Evolutionary conservation across 2,888 invertebrate species (phyloP), one percentile per base, ranked within the genome.

Genomic region (Coleophora flavipennella): DNA sequence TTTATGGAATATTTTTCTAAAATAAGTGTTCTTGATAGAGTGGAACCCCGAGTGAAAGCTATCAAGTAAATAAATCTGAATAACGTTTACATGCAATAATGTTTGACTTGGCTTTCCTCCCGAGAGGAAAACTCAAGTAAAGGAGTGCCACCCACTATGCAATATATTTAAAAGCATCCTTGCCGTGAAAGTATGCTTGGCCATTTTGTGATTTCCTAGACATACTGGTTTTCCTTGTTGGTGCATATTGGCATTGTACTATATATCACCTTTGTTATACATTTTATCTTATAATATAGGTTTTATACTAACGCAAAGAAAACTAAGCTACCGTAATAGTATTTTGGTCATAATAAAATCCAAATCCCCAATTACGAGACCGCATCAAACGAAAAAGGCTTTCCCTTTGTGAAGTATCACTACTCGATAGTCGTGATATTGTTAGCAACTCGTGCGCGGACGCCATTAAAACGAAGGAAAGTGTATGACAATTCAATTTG

Each of bases 401-500:
- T 20, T 20, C 20, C 20, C 20, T 20, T 20, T 20, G 20, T 20
- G 20, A 20, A 44, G 31, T 34, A 13, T 42, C 36, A 38, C 37
- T 35, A 35, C 34, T 39, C 37, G 12, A 11, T 25, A 27, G 31
- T 38, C 45, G 40, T 42, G 43, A 46, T 38, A 36, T 36, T 38
- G 36, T 45, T 53, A 49, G 49, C 42, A 47, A 43, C 51, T 59
- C 76, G 68, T 74, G 73, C 64, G 63, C 62, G 65, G 57, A 58
- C 55, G 55, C 73, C 78, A 74, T 76, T 73, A 77, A 67, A 73
- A 60, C 54, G 55, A 62, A 53, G 57, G 48, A 47, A 44, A 55
- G 53, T 67, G 68, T 75, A 77, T 75, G 77, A 78, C 78, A 78
- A 80, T 80, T 80, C 78, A 79, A 80, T 80, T 80, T 77, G 71